Base-by-base conservation (phyloP, 2,113 vertebrate species). In the Thermophis baileyi region DNA sequence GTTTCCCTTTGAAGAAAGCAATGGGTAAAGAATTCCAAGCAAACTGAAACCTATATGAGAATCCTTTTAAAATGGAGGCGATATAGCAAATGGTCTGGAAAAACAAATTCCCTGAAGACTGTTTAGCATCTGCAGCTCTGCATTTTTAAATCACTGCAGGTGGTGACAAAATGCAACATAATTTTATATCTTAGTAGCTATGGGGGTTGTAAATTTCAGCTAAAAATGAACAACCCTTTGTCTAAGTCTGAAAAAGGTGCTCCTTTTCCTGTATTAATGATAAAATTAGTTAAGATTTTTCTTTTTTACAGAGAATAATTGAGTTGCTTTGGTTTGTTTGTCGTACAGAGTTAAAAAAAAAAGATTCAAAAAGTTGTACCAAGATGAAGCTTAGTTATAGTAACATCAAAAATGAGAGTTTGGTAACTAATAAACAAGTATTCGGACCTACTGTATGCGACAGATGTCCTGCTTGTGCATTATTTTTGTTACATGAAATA, bases 41-140 rank as follows among this genome's bases (percentile, higher is more conserved):
- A 63, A 92, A 53, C 24, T 63, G 86, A 93, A 54, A 54, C 24
- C 88, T 92, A 90, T n/a, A 3, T 2, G 49, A 47, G 92, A 92
- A 92, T 57, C 47, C 11, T 49, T 47, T 35, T 95, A 89, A 93
- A 22, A 2, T 92, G 91, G 50, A 91, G 44, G 30, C 69, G 60
- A 40, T 49, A n/a, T n/a, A 89, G 93, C 89, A 85, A 30, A 30
- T 35, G 55, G 25, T 30, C n/a, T 94, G 92, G 57, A 89, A 89
- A 91, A 91, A 92, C 63, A 0, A n/a, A 16, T 89, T 85, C 27
- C 55, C 49, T 63, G 47, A 81, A 94, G 91, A 74, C 44, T 87
- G 60, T 94, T 93, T 63, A 93, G 63, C 54, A 94, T 96, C 87
- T 93, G 25, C 44, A 94, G 7, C 90, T 87, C 57, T 87, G 10